Percentiles rank a stretch among this genome's conserved stretches.
These are phyloP conservation scores for Scophthalmus maximus DNA, from an alignment of 2,113 vertebrate genomes.

Conservation along the genomic window DNA sequence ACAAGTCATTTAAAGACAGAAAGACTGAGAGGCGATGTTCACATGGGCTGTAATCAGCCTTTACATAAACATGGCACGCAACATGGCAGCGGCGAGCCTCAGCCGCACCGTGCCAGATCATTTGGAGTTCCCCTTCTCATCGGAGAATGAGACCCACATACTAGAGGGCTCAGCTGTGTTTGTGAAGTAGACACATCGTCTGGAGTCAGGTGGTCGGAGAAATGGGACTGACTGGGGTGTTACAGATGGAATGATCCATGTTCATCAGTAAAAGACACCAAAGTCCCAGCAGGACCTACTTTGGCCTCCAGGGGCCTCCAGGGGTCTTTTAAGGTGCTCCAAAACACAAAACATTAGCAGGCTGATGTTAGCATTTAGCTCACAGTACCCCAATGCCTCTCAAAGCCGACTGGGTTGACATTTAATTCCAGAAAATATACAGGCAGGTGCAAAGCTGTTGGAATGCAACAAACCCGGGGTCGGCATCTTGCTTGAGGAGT, in stretches of 20 bases:
- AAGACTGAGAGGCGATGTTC: conserved; percentile 56
- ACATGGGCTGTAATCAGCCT: conserved; percentile 39
- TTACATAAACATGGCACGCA: conserved; percentile 72
- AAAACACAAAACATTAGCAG: too few relatives aligned
- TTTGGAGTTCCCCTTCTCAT: conserved; percentile 66
- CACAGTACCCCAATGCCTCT: too few relatives aligned
- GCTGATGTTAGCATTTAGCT: too few relatives aligned
- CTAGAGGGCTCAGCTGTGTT: conserved; percentile 15
- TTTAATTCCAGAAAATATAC: background rate
- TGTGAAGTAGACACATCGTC: conserved; percentile 39
- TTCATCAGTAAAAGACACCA: too few relatives aligned
- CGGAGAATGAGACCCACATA: conserved; percentile 28
- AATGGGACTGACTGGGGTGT: background rate
- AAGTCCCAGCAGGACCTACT: too few relatives aligned
- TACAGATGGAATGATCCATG: too few relatives aligned
- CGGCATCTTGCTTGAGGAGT: too few relatives aligned
- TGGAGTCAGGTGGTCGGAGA: background rate
- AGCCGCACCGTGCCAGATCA: background rate
- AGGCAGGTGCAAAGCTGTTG: background rate
- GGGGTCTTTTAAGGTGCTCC: too few relatives aligned
- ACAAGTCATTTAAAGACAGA: conserved; percentile 63
- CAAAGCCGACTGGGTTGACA: too few relatives aligned
- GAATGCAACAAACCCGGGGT: too few relatives aligned
- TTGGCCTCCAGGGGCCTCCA: too few relatives aligned
- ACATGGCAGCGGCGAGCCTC: conserved; percentile 16